Base-by-base conservation (phyloP, 2,113 vertebrate species). In the Guaruba guarouba region DNA sequence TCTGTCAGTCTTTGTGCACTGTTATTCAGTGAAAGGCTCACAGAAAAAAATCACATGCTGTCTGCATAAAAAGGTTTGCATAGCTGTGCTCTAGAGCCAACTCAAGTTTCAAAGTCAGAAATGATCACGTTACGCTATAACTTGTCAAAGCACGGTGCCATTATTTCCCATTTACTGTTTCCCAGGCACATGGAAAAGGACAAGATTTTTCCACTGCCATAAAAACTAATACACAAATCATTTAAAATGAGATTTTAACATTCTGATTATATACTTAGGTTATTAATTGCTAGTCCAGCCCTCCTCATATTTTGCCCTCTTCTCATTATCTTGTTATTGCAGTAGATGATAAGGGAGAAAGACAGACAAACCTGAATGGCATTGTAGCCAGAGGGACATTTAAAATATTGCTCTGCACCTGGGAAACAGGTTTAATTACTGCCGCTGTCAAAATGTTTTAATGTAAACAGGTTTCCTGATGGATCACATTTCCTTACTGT, bases 371-470 rank as follows among this genome's bases (percentile, higher is more conserved):
- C 85, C 61, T 94, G 73, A 95, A 86, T 48, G 61, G 87, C 78
- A 85, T 64, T 95, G 87, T 92, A 98, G 97, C 97, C 96, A 95
- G 92, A 97, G 92, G 95, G 95, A 78, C 93, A 96, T 96, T 97
- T 97, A 98, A 97, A 95, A 95, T 92, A 96, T 74, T 77, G 90
- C 70, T 95, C 92, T 97, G 96, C 97, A 98, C 97, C 96, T 98
- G 98, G 96, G 95, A 97, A 98, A 97, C 69, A 86, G 75, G 43
- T 97, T 98, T 98, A 98, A 98, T 98, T 98, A 97, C 96, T 95
- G 29, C 39, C 37, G 39, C 95, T 98, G 97, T 97, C 98, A 97
- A 98, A 98, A 96, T 95, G 91, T 95, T 98, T 98, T 97, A 97
- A 95, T 96, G 97, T 95, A 97, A 98, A 98, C 92, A 96, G 90